Conservation (phyloP, 2,113 vertebrate genomes). For the Columba livia region DNA sequence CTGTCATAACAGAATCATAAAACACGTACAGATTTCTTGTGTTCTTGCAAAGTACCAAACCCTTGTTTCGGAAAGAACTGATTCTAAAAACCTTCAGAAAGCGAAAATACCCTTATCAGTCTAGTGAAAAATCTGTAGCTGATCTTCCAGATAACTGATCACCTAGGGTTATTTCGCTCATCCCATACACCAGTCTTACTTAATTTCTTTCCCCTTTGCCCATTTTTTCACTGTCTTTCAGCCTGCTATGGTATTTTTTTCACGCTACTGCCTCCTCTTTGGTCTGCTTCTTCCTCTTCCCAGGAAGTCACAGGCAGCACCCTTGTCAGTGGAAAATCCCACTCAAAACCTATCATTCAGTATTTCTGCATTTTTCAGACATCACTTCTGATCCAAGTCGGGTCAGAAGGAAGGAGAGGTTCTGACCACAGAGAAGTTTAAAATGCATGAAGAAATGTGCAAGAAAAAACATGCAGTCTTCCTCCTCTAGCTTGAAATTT, state of each 20-base stretch:
- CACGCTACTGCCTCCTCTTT: neutral
- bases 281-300: neutral
- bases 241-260: neutral
- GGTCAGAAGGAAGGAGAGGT: neutral
- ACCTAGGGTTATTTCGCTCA: neutral
- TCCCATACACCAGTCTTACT: neutral
- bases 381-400: neutral
- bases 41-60: neutral
- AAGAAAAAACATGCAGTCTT: neutral
- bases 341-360: neutral
- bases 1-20: neutral
- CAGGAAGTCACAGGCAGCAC: neutral
- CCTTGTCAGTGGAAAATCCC: neutral
- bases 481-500: neutral
- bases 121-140: neutral
- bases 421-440: neutral
- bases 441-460: neutral
- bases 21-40: neutral
- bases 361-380: neutral
- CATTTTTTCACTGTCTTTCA: neutral
- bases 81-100: neutral
- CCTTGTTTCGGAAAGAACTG: neutral
- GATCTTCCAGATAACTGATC: neutral
- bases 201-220: neutral
- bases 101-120: neutral